Evolutionary conservation across 1,140 invertebrate genomes (phyloP).

Genomic region (Meloidogyne exigua): DNA sequence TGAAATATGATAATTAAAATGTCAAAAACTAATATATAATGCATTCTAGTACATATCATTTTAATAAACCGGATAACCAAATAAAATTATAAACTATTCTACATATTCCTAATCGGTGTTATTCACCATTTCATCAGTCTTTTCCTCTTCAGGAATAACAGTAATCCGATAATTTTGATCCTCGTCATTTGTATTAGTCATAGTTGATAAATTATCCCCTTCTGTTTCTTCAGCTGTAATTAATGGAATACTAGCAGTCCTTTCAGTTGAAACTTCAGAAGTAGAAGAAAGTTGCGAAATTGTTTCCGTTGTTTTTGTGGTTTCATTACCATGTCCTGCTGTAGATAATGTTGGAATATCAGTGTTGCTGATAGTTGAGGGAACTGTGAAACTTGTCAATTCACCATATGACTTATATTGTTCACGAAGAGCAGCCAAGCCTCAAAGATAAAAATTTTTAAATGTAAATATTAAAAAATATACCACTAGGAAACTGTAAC

Average conservation of each 20-base stretch:
- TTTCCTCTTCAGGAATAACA: background rate
- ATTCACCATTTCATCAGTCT: background rate
- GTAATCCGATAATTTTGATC: background rate
- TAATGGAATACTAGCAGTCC: background rate
- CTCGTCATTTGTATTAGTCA: background rate
- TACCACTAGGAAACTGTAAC: slow-evolving; percentile 27
- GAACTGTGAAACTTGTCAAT: background rate
- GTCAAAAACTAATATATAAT: no score
- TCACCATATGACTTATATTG: slow-evolving; percentile 5
- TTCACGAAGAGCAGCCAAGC: slow-evolving; percentile 22
- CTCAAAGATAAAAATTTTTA: background rate
- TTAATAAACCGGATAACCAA: no score
- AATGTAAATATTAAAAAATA: background rate
- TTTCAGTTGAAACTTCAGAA: background rate
- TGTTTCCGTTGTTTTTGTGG: background rate
- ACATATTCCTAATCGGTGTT: background rate
- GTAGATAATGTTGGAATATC: background rate
- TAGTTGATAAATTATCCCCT: background rate
- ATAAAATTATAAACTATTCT: no score
- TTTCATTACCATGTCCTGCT: background rate
- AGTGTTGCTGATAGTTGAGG: background rate
- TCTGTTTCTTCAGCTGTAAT: slow-evolving; percentile 1
- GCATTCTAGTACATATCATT: no score
- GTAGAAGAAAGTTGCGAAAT: background rate
- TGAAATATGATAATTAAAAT: no score